These are phyloP conservation scores for Rhodophaea formosa DNA, from an alignment of 2,888 invertebrate genomes.

Conservation along the genomic window DNA sequence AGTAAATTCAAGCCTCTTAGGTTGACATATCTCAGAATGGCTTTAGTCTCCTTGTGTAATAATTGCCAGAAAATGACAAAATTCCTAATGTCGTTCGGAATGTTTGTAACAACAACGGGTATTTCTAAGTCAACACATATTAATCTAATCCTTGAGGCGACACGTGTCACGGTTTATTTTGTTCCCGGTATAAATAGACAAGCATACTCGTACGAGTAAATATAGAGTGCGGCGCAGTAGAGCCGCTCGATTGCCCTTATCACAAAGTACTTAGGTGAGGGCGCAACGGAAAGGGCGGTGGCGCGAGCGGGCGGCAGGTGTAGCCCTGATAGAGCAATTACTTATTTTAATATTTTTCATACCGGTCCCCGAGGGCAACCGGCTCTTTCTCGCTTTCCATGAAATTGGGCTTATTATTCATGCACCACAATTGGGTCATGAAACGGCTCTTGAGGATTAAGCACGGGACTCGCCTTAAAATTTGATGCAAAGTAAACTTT, in stretches of 20 bases:
- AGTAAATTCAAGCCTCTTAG: conserved; percentile 22
- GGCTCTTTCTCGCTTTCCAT: conserved; percentile 49
- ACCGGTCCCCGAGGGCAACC: conserved; percentile 48
- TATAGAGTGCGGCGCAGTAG: conserved; percentile 34
- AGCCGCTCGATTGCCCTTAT: conserved; percentile 53
- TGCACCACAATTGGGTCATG: conserved; percentile 37
- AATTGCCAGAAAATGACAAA: conserved; percentile 2
- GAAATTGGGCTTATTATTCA: conserved; percentile 53
- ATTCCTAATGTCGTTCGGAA: conserved; percentile 17
- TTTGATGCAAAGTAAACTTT: conserved; percentile 20
- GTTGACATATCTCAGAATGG: conserved; percentile 7
- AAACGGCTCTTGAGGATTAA: conserved; percentile 19
- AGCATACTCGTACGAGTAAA: too few species aligned
- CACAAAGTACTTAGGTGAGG: conserved; percentile 53
- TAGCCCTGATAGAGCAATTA: conserved; percentile 70
- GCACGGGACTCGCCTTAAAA: neutral
- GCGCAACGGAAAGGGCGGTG: conserved; percentile 37
- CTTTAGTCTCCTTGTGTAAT: neutral
- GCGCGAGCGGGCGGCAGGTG: conserved; percentile 62
- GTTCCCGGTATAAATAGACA: conserved; percentile 7
- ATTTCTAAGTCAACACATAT: conserved; percentile 19
- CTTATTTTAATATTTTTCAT: conserved; percentile 76
- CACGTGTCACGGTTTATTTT: conserved; percentile 37
- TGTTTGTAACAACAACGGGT: conserved; percentile 20
- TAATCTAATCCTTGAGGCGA: conserved; percentile 22